A percentile compares a stretch with the other conserved stretches of the same genome.
Evolutionary conservation across 2,113 vertebrate genomes (phyloP).

Genomic region (human (Homo sapiens)): GRCh38 chr4:119388001-119388500

Average conservation of each 20-base stretch:
- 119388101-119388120: conserved; percentile 16
- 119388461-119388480: background rate
- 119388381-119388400: background rate
- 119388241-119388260: background rate
- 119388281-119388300: background rate
- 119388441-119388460: background rate
- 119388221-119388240: background rate
- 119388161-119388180: background rate
- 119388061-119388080: background rate
- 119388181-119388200: background rate
- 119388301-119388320: background rate
- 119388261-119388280: conserved; percentile 18
- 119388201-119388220: background rate
- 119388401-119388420: background rate
- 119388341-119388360: conserved; percentile 1
- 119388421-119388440: background rate
- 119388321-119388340: background rate
- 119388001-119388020: background rate
- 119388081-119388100: background rate
- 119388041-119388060: background rate
- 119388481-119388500: background rate
- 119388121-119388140: background rate
- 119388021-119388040: background rate
- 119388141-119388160: background rate
- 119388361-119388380: background rate